Conservation (phyloP, 2,888 invertebrate species). For the Byasa hedistus region DNA sequence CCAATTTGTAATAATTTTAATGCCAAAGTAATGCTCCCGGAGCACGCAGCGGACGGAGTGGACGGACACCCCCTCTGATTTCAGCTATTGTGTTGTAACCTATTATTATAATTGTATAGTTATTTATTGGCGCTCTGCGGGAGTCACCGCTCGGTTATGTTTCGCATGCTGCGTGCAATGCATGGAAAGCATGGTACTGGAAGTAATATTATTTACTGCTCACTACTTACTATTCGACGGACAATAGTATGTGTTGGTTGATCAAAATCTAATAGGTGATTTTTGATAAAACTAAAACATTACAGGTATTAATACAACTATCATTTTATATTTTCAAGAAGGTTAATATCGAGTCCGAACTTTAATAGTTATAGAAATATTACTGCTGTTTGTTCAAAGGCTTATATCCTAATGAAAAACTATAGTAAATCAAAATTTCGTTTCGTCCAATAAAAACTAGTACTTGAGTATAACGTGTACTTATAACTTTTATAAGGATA, state of each 20-base stretch:
- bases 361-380: no score
- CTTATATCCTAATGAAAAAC: no score
- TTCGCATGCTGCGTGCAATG: conserved; percentile 40
- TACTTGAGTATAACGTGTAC: no score
- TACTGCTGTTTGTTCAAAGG: no score
- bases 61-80: conserved; percentile 46
- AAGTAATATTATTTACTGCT: conserved; percentile 31
- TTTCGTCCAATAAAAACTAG: no score
- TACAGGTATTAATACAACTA: not conserved
- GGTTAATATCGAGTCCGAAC: no score
- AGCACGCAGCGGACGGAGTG: conserved; percentile 40
- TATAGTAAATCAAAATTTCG: no score
- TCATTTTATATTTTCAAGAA: no score
- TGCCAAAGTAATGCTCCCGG: conserved; percentile 53
- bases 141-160: conserved; percentile 44
- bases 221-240: not conserved
- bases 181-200: conserved; percentile 27
- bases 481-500: no score
- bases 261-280: not conserved
- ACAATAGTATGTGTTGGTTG: conserved; percentile 7
- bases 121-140: conserved; percentile 57
- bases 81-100: conserved; percentile 55
- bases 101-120: conserved; percentile 60
- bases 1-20: conserved; percentile 75
- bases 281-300: not conserved